Percentiles rank a stretch among this genome's conserved stretches.
phyloP scores from a whole-genome alignment of 2,113 vertebrate species.

The Haemorhous mexicanus region DNA sequence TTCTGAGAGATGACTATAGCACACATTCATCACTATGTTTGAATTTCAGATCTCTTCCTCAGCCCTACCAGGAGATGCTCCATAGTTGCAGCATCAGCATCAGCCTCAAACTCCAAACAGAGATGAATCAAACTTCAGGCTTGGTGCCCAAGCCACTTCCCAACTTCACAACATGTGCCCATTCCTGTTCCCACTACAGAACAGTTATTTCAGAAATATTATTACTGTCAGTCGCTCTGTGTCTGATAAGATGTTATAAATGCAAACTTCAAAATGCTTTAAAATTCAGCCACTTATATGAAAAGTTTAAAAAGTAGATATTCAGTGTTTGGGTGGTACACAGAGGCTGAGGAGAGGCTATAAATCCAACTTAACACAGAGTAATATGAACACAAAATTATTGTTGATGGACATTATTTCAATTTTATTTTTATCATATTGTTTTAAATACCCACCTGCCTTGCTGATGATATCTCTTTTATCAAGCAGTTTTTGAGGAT shows the following conservation, averaged over 20 bases:
- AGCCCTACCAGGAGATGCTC: not conserved
- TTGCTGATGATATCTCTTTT: not conserved
- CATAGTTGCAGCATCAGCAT: not conserved
- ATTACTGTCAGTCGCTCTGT: not conserved
- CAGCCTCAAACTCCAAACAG: not conserved
- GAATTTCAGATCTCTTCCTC: not conserved
- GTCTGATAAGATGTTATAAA: not conserved
- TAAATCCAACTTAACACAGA: not conserved
- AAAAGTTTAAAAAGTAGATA: not conserved
- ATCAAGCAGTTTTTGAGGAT: not conserved
- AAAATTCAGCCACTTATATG: not conserved
- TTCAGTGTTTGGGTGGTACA: not conserved
- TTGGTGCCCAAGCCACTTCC: not conserved
- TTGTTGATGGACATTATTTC: not conserved
- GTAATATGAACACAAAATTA: not conserved
- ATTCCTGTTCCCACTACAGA: not conserved
- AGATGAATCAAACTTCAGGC: not conserved
- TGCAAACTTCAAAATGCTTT: not conserved
- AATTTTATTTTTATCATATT: not conserved
- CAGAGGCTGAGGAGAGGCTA: not conserved
- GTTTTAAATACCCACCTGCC: not conserved
- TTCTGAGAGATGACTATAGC: not conserved
- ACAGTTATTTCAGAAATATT: not conserved
- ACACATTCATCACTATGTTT: fast-evolving
- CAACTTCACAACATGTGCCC: not conserved